Conservation (phyloP, 1,140 invertebrate genomes). For the Ylistrum balloti region DNA sequence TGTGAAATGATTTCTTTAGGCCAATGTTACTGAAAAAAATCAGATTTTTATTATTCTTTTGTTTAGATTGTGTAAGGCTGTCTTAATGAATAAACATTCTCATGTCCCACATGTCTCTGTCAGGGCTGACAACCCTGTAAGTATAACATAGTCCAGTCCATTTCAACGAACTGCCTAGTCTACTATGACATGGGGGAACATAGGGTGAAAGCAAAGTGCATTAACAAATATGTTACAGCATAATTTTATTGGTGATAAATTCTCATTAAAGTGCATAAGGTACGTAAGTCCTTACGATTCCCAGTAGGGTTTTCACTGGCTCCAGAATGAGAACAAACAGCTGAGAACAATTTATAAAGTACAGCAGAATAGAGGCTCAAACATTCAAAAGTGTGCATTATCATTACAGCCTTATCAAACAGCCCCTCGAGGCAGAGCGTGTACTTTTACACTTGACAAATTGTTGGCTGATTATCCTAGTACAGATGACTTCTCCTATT, state of each 20-base stretch:
- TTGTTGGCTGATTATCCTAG: neutral
- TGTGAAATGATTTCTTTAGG: too few relatives aligned
- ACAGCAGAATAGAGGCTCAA: neutral
- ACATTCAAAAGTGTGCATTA: constrained; percentile 35
- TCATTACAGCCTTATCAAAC: constrained; percentile 25
- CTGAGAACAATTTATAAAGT: constrained; percentile 26
- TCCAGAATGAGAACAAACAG: neutral
- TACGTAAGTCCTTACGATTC: neutral
- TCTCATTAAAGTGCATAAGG: constrained; percentile 7
- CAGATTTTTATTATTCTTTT: too few relatives aligned
- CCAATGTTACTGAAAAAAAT: too few relatives aligned
- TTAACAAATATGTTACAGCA: neutral
- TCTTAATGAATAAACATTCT: too few relatives aligned
- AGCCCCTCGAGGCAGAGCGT: neutral
- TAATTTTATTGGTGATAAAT: constrained; percentile 40
- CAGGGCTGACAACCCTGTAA: neutral
- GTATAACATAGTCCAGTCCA: neutral
- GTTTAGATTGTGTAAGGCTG: too few relatives aligned
- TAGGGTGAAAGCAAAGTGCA: neutral
- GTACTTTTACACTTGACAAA: constrained; percentile 39
- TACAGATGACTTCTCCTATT: neutral
- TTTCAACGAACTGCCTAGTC: neutral
- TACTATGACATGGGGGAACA: neutral
- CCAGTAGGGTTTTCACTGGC: neutral
- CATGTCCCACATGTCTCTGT: neutral